Percentiles rank a stretch among this genome's conserved stretches.
Conservation (phyloP, 2,113 vertebrate genomes). For the Cyanoramphus novaezelandiae region DNA sequence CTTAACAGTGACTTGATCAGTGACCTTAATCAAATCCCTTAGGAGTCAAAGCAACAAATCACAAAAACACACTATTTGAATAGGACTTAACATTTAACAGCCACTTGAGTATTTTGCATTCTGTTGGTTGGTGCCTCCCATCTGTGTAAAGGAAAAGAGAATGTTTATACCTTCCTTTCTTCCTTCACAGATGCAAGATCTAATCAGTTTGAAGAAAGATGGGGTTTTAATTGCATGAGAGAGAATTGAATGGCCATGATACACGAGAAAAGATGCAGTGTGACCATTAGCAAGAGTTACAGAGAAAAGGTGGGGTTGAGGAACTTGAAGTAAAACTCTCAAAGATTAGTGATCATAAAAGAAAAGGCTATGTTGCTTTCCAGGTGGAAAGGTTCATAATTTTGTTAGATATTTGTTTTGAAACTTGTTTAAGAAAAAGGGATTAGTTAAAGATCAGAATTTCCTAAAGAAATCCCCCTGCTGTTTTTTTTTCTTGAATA, state of each 20-base stretch:
- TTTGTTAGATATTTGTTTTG: background rate
- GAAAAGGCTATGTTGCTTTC: background rate
- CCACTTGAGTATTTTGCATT: background rate
- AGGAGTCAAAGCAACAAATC: background rate
- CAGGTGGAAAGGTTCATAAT: background rate
- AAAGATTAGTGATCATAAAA: background rate
- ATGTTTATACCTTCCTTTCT: slow-evolving; percentile 30
- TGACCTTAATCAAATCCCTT: slow-evolving; percentile 2
- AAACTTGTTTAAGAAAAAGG: background rate
- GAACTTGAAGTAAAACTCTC: background rate
- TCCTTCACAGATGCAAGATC: slow-evolving; percentile 38
- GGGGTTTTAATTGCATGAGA: slow-evolving; percentile 33
- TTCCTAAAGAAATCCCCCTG: background rate
- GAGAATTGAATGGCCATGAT: background rate
- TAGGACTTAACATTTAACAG: background rate
- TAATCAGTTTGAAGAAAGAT: slow-evolving; percentile 38
- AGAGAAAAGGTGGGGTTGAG: background rate
- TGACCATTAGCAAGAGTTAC: background rate
- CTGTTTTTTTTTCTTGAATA: background rate
- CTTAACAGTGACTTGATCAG: background rate
- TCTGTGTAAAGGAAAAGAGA: slow-evolving; percentile 20
- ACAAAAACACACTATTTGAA: background rate
- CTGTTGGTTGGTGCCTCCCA: background rate
- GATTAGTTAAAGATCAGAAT: background rate
- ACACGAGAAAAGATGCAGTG: background rate